A percentile compares a stretch with the other conserved stretches of the same genome.
Conservation (phyloP, 1,140 invertebrate genomes). For the Orius insidiosus region DNA sequence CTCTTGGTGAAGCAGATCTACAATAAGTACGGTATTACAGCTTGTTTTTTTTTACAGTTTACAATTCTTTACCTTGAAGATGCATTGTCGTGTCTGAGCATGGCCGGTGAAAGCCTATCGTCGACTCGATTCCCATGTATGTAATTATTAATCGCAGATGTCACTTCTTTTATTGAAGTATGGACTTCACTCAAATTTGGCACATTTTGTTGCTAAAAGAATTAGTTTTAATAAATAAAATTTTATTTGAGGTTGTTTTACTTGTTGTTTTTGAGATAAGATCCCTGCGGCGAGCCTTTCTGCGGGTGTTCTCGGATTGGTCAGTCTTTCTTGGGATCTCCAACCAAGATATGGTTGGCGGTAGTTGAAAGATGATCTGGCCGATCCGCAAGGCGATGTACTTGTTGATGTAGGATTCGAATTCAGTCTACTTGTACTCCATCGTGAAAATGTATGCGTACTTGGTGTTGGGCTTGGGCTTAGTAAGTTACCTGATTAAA, state of each 20-base stretch:
- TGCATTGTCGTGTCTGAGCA: conserved; percentile 15
- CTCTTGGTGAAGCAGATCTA: conserved; percentile 23
- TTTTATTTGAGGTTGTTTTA: conserved; percentile 2
- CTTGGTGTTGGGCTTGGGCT: conserved; percentile 32
- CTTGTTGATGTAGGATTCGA: conserved; percentile 36
- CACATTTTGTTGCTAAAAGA: conserved; percentile 17
- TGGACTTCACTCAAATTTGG: conserved; percentile 50
- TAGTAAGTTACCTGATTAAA: conserved; percentile 15
- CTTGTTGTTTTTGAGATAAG: conserved; percentile 29
- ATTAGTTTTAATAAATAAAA: not conserved
- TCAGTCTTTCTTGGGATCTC: conserved; percentile 67
- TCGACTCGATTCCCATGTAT: conserved; percentile 52
- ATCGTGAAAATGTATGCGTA: conserved; percentile 45
- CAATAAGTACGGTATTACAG: too few relatives aligned
- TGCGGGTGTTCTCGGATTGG: conserved; percentile 59
- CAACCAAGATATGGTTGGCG: conserved; percentile 73
- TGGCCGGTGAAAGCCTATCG: conserved; percentile 21
- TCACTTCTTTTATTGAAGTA: conserved; percentile 78
- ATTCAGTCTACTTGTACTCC: conserved; percentile 71
- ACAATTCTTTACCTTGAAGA: conserved; percentile 21
- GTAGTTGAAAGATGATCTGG: conserved; percentile 44
- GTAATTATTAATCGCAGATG: conserved; percentile 82
- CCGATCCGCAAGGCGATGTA: conserved; percentile 43
- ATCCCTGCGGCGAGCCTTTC: conserved; percentile 46
- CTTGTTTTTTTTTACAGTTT: too few relatives aligned